Base-by-base conservation (phyloP, 2,888 invertebrate genomes). In the Lacanobia oleracea region DNA sequence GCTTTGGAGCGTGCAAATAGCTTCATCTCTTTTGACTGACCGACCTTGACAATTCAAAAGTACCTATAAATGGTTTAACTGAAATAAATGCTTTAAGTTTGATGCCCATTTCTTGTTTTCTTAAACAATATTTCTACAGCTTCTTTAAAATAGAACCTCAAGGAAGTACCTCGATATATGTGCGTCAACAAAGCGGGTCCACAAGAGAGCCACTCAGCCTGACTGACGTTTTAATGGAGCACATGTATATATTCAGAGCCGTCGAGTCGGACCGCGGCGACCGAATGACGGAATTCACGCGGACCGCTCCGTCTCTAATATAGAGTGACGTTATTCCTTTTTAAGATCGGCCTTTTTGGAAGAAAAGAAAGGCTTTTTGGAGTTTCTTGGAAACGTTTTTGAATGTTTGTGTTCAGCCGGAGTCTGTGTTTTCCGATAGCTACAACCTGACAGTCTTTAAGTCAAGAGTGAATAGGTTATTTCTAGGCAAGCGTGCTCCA, bases 191-290 rank as follows among this genome's bases (percentile, higher is more conserved):
- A 73, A 73, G 82, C 71, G 65, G 60, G 75, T 69, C 79, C 83
- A 82, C 74, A 54, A 69, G 60, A 68, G 70, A 67, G 66, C 59
- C 72, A 80, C 82, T 77, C 79, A 67, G 77, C 77, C 84, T 88
- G 89, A 91, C 86, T 91, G 92, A 92, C 92, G 84, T 89, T 90
- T 91, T 91, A 91, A 91, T 92, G 91, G 90, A 91, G 83, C 85
- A 81, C 81, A 86, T 79, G 86, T 90, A 91, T 90, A 88, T 91
- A 91, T 91, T 90, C 89, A 87, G 79, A 76, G 74, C 40, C 66
- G 75, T 72, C 77, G 71, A 59, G 67, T 76, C 79, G 77, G 79
- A 77, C 80, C 62, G 61, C 56, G 33, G 57, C 67, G 51, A 72
- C 66, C 57, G 69, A 50, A 64, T 72, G 69, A 72, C 70, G 67